Percentiles rank a stretch among this genome's conserved stretches.
These are phyloP conservation scores for Bostrychus sinensis DNA, from an alignment of 2,113 vertebrate species.

Conservation along the genomic window DNA sequence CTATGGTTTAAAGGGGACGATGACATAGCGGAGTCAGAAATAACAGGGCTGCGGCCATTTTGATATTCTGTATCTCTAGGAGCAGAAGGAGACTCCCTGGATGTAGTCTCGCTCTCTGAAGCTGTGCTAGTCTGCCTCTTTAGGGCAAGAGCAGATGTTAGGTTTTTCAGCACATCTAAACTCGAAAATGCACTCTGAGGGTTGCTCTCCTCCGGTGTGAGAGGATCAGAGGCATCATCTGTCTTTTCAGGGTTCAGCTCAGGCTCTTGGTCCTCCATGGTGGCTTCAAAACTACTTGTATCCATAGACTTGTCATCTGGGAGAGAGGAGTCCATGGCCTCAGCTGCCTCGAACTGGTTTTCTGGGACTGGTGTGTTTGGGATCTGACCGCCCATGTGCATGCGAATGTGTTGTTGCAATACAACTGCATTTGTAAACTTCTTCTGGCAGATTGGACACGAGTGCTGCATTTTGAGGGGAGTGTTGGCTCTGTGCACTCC, in stretches of 20 bases:
- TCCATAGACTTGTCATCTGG: constrained; percentile 76
- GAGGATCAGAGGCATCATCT: constrained; percentile 51
- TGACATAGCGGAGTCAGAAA: constrained; percentile 76
- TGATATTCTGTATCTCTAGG: constrained; percentile 84
- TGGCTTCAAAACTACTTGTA: constrained; percentile 59
- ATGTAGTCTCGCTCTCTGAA: constrained; percentile 86
- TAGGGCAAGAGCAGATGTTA: constrained; percentile 79
- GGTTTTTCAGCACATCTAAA: constrained; percentile 82
- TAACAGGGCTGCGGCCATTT: constrained; percentile 84
- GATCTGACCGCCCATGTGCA: constrained; percentile 99
- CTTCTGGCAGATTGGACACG: constrained; percentile 98
- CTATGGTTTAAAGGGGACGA: constrained; percentile 86
- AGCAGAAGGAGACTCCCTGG: constrained; percentile 82
- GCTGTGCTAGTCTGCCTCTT: constrained; percentile 88
- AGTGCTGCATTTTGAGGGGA: constrained; percentile 91
- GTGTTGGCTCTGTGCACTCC: constrained; percentile 91
- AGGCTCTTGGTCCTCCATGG: constrained; percentile 78
- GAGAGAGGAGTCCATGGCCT: constrained; percentile 66
- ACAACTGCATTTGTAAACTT: constrained; percentile 97
- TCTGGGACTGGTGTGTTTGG: constrained; percentile 90
- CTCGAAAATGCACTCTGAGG: constrained; percentile 71
- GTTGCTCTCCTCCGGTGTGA: constrained; percentile 53
- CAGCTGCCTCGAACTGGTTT: constrained; percentile 77
- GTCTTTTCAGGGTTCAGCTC: constrained; percentile 76
- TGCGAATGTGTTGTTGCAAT: constrained; percentile 96